Evolutionary conservation across 2,888 invertebrate species (phyloP).

Genomic region (Pantelozetes paolii): DNA sequence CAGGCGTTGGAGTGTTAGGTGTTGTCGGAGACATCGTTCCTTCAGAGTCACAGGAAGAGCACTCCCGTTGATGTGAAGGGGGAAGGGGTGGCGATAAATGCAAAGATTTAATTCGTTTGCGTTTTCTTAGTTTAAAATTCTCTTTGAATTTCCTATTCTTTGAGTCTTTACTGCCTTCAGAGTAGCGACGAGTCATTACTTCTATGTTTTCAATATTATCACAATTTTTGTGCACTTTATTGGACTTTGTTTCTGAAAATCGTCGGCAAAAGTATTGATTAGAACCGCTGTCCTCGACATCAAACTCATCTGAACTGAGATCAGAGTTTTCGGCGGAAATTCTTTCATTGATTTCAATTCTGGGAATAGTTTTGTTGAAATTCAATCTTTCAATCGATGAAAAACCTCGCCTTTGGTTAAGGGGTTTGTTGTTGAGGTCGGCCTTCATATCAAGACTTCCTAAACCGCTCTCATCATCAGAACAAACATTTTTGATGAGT

Average conservation of each 20-base stretch:
- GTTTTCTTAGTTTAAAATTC: background rate
- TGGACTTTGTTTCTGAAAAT: slow-evolving; percentile 8
- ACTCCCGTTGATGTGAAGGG: background rate
- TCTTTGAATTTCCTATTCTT: background rate
- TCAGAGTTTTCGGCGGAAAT: slow-evolving; percentile 17
- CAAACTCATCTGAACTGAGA: slow-evolving; percentile 30
- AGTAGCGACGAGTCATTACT: slow-evolving; percentile 5
- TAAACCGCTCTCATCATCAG: slow-evolving; percentile 71
- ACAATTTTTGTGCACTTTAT: background rate
- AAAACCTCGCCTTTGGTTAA: slow-evolving; percentile 21
- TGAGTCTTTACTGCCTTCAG: slow-evolving; percentile 4
- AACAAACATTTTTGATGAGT: slow-evolving; percentile 48
- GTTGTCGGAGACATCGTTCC: slow-evolving; percentile 39
- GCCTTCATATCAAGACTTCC: slow-evolving; percentile 65
- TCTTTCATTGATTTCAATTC: slow-evolving; percentile 13
- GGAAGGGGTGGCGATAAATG: slow-evolving; percentile 23
- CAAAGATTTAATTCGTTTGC: background rate
- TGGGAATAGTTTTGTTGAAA: background rate
- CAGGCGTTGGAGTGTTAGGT: slow-evolving; percentile 36
- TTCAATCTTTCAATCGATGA: slow-evolving; percentile 21
- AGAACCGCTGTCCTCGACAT: background rate
- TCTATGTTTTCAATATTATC: background rate
- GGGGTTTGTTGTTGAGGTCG: background rate
- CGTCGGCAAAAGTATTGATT: slow-evolving; percentile 4
- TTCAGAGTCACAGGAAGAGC: slow-evolving; percentile 38